These are phyloP conservation scores for Papilio elwesi DNA, from an alignment of 2,888 invertebrate genomes.

Conservation along the genomic window DNA sequence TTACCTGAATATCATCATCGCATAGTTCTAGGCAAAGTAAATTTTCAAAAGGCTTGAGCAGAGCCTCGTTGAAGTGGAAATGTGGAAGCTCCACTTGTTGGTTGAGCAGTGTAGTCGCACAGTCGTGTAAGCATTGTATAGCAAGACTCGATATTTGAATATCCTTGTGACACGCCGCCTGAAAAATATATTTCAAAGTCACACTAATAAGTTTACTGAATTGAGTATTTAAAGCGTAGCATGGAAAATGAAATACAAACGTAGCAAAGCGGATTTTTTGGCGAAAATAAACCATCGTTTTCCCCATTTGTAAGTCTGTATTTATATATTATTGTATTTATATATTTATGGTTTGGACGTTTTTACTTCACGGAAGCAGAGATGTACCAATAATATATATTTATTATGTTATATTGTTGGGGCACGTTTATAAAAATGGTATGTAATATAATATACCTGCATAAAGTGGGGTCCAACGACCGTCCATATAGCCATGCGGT, in stretches of 20 bases:
- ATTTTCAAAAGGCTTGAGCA: conserved; percentile 97
- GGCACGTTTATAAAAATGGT: background rate
- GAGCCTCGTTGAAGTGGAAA: conserved; percentile 97
- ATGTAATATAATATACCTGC: conserved; percentile 87
- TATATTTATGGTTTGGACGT: background rate
- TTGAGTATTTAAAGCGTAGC: no score
- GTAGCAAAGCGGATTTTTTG: no score
- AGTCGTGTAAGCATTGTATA: conserved; percentile 95
- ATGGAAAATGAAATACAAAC: no score
- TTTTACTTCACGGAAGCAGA: conserved; percentile 92
- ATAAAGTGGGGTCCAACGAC: conserved; percentile 96
- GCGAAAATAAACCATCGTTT: no score
- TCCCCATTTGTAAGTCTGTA: no score
- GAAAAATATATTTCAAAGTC: conserved; percentile 26
- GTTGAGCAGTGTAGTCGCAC: conserved; percentile 93
- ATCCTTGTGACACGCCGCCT: conserved; percentile 96
- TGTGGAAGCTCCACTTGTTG: conserved; percentile 95
- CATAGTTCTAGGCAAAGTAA: conserved; percentile 96
- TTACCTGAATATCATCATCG: conserved; percentile 95
- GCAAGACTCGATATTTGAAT: conserved; percentile 95
- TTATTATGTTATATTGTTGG: no score
- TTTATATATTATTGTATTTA: no score
- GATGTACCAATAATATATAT: conserved; percentile 56
- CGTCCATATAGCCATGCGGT: conserved; percentile 96
- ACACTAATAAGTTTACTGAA: no score